phyloP scores from a whole-genome alignment of 2,797 vertebrate genomes.

The Poeciliopsis turneri region DNA sequence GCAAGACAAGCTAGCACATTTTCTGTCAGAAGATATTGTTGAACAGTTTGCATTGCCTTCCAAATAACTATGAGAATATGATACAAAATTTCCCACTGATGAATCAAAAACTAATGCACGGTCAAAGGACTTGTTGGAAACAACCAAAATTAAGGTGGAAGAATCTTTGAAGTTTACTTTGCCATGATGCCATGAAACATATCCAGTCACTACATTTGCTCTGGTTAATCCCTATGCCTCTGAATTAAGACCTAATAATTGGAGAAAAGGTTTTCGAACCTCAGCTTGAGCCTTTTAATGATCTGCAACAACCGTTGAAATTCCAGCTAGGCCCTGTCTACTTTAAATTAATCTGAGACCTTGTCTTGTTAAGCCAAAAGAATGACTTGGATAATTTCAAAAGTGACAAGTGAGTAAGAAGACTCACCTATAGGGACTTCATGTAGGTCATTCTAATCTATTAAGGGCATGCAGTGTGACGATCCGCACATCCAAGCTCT shows the following conservation, averaged over 20 bases:
- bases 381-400: not conserved
- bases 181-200: not conserved
- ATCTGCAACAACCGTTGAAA: not conserved
- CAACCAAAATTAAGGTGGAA: not conserved
- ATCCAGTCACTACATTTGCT: not conserved
- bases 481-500: conserved; percentile 8
- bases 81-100: not conserved
- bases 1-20: not conserved
- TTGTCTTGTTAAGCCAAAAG: not conserved
- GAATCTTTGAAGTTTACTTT: not conserved
- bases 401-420: not conserved
- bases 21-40: not conserved
- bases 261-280: not conserved
- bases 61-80: not conserved
- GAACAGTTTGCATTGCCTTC: not conserved
- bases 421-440: not conserved
- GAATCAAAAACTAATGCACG: not conserved
- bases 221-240: not conserved
- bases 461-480: not conserved
- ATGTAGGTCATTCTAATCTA: conserved; percentile 5
- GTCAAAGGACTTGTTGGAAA: not conserved
- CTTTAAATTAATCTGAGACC: not conserved
- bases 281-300: not conserved
- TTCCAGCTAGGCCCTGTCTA: not conserved
- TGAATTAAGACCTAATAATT: not conserved